phyloP scores from a whole-genome alignment of 1,140 invertebrate species.

The Holotrichia oblita region DNA sequence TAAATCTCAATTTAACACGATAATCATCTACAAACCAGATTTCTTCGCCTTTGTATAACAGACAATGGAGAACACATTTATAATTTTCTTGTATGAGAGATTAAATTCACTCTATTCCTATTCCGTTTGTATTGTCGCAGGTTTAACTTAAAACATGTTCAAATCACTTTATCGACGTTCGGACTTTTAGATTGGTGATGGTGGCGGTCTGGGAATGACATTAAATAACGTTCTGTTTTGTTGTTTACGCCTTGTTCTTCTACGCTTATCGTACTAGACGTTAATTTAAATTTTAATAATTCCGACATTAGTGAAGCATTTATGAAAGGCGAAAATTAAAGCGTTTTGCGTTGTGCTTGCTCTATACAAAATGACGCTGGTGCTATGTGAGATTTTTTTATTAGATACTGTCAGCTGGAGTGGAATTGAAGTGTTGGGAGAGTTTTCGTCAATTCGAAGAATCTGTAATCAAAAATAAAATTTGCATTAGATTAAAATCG shows the following conservation, averaged over 20 bases:
- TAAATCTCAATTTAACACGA: not conserved
- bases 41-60: not conserved
- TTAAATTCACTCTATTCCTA: not conserved
- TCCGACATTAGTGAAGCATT: not conserved
- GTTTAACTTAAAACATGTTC: not conserved
- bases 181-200: not conserved
- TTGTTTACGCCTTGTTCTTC: not conserved
- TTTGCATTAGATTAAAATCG: not conserved
- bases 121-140: not conserved
- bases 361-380: not conserved
- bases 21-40: constrained; percentile 6
- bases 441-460: not conserved
- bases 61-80: constrained; percentile 9
- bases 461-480: not conserved
- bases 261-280: not conserved
- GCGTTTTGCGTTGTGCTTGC: not conserved
- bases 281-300: constrained; percentile 22
- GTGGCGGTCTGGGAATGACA: not conserved
- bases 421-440: not conserved
- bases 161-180: constrained; percentile 1
- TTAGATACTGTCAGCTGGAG: not conserved
- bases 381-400: not conserved
- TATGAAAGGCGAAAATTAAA: not conserved
- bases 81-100: not conserved
- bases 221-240: not conserved